These are phyloP conservation scores for Neomorphus geoffroyi DNA, from an alignment of 2,797 vertebrate genomes.

Conservation along the genomic window DNA sequence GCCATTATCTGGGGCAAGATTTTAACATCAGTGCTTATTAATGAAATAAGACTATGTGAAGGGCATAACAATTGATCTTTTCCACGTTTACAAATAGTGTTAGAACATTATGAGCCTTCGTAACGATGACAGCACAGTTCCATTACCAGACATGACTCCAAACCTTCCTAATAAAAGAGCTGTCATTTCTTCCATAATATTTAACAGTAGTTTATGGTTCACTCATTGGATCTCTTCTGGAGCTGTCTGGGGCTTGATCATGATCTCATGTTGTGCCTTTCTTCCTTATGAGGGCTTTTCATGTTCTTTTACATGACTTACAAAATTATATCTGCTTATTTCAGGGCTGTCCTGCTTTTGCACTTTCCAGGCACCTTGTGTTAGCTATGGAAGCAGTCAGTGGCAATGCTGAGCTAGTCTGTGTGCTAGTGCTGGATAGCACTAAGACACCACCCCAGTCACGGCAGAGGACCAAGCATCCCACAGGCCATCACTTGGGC, in stretches of 20 bases:
- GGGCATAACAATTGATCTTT: background rate
- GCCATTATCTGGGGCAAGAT: background rate
- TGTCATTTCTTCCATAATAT: background rate
- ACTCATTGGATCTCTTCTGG: background rate
- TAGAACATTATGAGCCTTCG: background rate
- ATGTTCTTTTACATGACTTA: background rate
- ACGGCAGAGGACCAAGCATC: background rate
- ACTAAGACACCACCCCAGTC: background rate
- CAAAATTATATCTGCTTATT: background rate
- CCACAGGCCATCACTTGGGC: background rate
- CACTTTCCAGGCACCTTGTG: background rate
- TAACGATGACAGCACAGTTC: background rate
- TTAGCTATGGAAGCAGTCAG: background rate
- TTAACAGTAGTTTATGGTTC: background rate
- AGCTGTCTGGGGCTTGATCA: background rate
- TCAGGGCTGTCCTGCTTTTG: background rate
- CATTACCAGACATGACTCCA: background rate
- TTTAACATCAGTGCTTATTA: background rate
- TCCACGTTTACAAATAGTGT: background rate
- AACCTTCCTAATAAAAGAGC: background rate
- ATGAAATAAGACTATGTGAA: background rate
- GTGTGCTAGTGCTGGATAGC: background rate
- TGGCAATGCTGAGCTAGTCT: background rate
- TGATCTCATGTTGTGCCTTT: background rate
- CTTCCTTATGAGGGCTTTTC: background rate